Conservation (phyloP, 1,140 invertebrate species). For the Bombus sylvicola region DNA sequence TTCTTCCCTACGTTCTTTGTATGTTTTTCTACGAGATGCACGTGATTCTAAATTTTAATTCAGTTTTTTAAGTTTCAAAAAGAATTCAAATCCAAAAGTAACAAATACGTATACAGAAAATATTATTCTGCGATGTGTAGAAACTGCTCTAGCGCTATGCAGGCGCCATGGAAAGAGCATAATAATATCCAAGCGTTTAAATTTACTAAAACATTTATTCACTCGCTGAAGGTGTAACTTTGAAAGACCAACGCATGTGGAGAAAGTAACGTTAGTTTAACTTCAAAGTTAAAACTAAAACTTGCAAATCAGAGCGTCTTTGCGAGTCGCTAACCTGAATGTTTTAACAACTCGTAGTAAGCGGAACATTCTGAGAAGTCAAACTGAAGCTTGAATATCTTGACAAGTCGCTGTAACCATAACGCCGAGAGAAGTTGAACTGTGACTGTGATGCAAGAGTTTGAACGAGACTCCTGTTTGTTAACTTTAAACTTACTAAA, state of each 20-base stretch:
- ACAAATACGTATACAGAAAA: too few species aligned
- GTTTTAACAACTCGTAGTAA: constrained; percentile 26
- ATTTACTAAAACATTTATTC: constrained; percentile 11
- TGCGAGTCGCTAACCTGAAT: constrained; percentile 19
- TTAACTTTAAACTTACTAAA: constrained; percentile 26
- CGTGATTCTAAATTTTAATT: too few species aligned
- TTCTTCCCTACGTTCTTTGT: too few species aligned
- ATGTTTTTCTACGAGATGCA: too few species aligned
- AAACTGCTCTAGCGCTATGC: too few species aligned
- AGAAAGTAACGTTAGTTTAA: constrained; percentile 31
- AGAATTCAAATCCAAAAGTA: too few species aligned
- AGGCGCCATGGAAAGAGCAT: background rate
- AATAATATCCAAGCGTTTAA: background rate
- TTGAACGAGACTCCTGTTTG: constrained; percentile 20
- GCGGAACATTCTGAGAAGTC: constrained; percentile 22
- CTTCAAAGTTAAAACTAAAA: constrained; percentile 13
- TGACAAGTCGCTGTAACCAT: constrained; percentile 24
- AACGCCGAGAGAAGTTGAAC: background rate
- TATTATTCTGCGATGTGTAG: too few species aligned
- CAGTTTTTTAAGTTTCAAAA: too few species aligned
- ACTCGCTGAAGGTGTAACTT: background rate
- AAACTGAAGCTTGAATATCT: constrained; percentile 19
- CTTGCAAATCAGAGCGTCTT: constrained; percentile 25
- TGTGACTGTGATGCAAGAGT: constrained; percentile 16
- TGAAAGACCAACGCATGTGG: background rate